Percentiles rank a stretch among this genome's conserved stretches.
Conservation (phyloP, 1,140 invertebrate genomes). For the Achroia grisella region DNA sequence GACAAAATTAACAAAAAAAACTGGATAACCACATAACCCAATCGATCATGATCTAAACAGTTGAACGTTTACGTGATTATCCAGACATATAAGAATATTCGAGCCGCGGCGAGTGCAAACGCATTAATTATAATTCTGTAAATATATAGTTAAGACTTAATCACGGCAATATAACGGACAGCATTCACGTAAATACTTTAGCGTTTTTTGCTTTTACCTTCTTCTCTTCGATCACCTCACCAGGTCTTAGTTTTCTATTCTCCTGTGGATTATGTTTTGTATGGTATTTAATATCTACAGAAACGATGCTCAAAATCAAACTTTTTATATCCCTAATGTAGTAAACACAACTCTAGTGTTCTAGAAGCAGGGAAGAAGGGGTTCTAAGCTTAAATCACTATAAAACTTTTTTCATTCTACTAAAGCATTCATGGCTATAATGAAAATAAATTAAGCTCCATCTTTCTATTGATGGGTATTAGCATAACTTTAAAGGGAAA, state of each 20-base stretch:
- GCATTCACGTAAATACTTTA: constrained; percentile 64
- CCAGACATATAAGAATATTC: constrained; percentile 39
- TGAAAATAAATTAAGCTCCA: constrained; percentile 41
- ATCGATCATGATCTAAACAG: background rate
- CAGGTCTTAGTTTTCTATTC: constrained; percentile 89
- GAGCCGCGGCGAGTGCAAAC: constrained; percentile 60
- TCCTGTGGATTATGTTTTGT: constrained; percentile 72
- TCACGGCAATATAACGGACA: constrained; percentile 64
- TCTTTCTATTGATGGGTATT: constrained; percentile 42
- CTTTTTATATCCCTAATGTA: constrained; percentile 23
- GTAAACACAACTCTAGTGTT: constrained; percentile 24
- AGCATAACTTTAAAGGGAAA: constrained; percentile 35
- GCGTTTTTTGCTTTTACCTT: constrained; percentile 93
- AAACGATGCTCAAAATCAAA: constrained; percentile 19
- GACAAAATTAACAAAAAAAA: constrained; percentile 35
- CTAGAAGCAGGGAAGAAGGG: constrained; percentile 58
- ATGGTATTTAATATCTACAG: constrained; percentile 58
- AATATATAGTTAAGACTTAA: constrained; percentile 56
- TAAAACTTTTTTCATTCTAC: constrained; percentile 38
- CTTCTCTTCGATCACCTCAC: constrained; percentile 92
- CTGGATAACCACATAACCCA: constrained; percentile 45
- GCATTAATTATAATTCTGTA: constrained; percentile 45
- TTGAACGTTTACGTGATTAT: constrained; percentile 41
- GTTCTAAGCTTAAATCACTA: constrained; percentile 42
- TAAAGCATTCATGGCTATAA: constrained; percentile 33